Conservation (phyloP, 2,888 invertebrate genomes). For the Helicoverpa assulta region DNA sequence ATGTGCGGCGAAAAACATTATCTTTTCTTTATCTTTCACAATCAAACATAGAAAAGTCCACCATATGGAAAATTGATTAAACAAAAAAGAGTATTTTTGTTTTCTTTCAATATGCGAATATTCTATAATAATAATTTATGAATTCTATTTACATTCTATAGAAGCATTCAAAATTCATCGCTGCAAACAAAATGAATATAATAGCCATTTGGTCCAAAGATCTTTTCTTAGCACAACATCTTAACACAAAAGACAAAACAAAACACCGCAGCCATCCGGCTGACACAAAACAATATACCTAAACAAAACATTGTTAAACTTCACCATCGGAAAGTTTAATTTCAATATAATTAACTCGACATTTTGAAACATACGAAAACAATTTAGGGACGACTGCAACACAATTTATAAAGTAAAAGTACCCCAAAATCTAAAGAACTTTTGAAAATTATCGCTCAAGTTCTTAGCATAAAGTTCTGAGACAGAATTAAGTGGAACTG, state of each 20-base stretch:
- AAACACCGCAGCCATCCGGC: conserved; percentile 12
- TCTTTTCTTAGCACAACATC: conserved; percentile 18
- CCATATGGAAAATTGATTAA: not conserved
- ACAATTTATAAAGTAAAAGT: conserved; percentile 67
- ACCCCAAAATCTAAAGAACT: conserved; percentile 66
- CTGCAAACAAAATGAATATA: not conserved
- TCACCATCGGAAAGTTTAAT: conserved; percentile 45
- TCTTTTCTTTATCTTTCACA: too few relatives aligned
- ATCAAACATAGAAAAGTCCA: too few relatives aligned
- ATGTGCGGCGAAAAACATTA: too few relatives aligned
- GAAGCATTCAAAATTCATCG: not conserved
- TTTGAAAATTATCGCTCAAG: conserved; percentile 76
- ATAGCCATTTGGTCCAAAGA: conserved; percentile 14
- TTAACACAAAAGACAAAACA: conserved; percentile 23
- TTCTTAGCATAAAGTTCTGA: conserved; percentile 69
- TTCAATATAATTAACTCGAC: conserved; percentile 59
- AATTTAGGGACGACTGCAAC: conserved; percentile 64
- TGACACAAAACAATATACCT: conserved; percentile 16
- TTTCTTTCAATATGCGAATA: not conserved
- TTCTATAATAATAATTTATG: not conserved
- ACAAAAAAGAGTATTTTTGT: not conserved
- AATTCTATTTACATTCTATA: not conserved
- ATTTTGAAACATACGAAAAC: conserved; percentile 64
- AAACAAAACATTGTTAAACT: conserved; percentile 54
- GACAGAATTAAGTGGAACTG: conserved; percentile 70